Conservation (phyloP, 2,797 vertebrate species). For the Mus minutoides region DNA sequence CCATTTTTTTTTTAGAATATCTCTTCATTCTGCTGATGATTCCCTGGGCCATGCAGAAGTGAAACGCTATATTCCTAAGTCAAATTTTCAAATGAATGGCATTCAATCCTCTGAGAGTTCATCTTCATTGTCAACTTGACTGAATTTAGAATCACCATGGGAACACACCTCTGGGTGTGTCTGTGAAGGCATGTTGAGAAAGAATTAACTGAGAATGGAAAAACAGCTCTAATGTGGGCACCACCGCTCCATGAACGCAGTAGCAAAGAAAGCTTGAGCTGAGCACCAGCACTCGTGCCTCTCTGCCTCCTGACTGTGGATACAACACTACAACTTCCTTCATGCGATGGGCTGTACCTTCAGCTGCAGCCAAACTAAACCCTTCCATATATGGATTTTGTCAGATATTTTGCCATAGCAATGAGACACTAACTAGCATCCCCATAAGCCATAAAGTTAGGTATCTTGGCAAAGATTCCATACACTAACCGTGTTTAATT, state of each 20-base stretch:
- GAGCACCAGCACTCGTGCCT: neutral
- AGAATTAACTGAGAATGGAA: neutral
- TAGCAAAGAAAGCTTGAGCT: neutral
- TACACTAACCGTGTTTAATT: neutral
- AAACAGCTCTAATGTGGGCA: neutral
- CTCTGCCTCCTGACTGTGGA: neutral
- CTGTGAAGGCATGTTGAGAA: neutral
- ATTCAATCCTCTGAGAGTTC: neutral
- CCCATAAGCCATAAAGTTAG: neutral
- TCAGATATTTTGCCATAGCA: neutral
- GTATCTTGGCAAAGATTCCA: neutral
- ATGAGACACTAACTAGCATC: neutral
- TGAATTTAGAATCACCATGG: slow-evolving; percentile 31
- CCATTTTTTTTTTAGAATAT: neutral
- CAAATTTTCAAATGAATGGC: slow-evolving; percentile 37
- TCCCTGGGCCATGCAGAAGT: neutral
- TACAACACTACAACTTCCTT: neutral
- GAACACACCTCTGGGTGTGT: neutral
- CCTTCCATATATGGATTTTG: neutral
- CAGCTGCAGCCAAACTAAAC: neutral
- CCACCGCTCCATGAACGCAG: neutral
- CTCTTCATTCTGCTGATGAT: neutral
- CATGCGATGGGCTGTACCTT: neutral
- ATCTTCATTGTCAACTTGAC: slow-evolving; percentile 3
- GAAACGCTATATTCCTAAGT: neutral